A percentile compares a stretch with the other conserved stretches of the same genome.
Conservation (phyloP, 2,888 invertebrate genomes). For the Teinopalpus imperialis region DNA sequence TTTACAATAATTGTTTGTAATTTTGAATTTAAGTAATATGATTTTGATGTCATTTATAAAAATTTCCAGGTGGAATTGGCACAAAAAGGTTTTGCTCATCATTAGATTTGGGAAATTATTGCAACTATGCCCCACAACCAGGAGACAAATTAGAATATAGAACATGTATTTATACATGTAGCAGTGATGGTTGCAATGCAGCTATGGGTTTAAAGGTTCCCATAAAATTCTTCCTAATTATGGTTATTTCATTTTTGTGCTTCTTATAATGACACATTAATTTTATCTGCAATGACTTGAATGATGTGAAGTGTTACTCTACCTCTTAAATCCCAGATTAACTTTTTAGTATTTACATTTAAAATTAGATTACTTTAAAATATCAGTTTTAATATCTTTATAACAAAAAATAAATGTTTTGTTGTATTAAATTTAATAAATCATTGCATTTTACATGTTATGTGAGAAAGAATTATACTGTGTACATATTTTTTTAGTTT, state of each 20-base stretch:
- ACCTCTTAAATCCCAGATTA: too few relatives aligned
- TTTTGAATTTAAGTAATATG: too few relatives aligned
- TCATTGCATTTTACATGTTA: too few relatives aligned
- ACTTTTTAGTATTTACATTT: not conserved
- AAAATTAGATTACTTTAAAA: too few relatives aligned
- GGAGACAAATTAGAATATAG: constrained; percentile 93
- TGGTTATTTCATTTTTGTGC: constrained; percentile 28
- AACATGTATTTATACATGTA: constrained; percentile 94
- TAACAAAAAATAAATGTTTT: too few relatives aligned
- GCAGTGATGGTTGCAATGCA: constrained; percentile 91
- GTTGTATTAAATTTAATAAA: too few relatives aligned
- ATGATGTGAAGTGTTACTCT: too few relatives aligned
- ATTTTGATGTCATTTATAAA: too few relatives aligned
- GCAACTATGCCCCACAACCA: constrained; percentile 91
- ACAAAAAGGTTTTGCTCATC: constrained; percentile 94
- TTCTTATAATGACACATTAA: constrained; percentile 4
- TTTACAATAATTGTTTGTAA: not conserved
- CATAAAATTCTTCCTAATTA: constrained; percentile 34
- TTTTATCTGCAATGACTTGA: too few relatives aligned
- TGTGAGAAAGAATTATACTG: too few relatives aligned
- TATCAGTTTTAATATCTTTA: too few relatives aligned
- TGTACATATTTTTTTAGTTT: too few relatives aligned
- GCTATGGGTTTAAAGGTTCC: constrained; percentile 53
- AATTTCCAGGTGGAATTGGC: constrained; percentile 90
- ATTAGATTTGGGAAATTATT: constrained; percentile 92